Evolutionary conservation across 2,113 vertebrate genomes (phyloP).

Genomic region (Todiramphus saurophagus): DNA sequence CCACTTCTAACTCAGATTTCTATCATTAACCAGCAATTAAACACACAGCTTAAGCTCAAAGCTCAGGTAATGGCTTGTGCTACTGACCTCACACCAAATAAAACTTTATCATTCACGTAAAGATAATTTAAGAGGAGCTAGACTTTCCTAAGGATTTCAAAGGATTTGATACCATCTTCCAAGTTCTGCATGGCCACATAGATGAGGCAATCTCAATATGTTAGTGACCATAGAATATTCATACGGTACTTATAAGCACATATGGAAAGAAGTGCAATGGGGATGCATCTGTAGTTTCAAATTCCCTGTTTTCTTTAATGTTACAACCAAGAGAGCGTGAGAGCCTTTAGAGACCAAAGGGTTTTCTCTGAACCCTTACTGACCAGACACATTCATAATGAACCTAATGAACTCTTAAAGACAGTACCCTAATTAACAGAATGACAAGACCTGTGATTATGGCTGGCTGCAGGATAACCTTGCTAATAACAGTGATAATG

Average conservation of each 20-base stretch:
- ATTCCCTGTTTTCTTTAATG: not conserved
- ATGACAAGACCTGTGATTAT: not conserved
- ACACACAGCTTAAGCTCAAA: not conserved
- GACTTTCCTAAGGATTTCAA: not conserved
- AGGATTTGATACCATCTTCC: not conserved
- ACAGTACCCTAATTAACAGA: not conserved
- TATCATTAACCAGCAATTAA: not conserved
- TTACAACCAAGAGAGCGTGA: not conserved
- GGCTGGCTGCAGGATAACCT: not conserved
- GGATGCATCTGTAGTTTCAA: not conserved
- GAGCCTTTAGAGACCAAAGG: not conserved
- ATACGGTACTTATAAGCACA: not conserved
- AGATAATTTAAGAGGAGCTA: not conserved
- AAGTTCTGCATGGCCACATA: not conserved
- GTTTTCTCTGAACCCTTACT: not conserved
- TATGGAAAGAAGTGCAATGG: not conserved
- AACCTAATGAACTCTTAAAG: not conserved
- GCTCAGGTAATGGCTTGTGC: not conserved
- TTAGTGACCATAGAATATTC: not conserved
- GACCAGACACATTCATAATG: not conserved
- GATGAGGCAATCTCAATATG: not conserved
- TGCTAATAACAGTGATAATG: not conserved
- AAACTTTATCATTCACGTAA: not conserved
- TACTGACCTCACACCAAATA: not conserved
- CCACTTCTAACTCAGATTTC: not conserved